Percentiles rank a stretch among this genome's conserved stretches.
phyloP scores from a whole-genome alignment of 2,797 vertebrate genomes.

The Enteromius fasciolatus region DNA sequence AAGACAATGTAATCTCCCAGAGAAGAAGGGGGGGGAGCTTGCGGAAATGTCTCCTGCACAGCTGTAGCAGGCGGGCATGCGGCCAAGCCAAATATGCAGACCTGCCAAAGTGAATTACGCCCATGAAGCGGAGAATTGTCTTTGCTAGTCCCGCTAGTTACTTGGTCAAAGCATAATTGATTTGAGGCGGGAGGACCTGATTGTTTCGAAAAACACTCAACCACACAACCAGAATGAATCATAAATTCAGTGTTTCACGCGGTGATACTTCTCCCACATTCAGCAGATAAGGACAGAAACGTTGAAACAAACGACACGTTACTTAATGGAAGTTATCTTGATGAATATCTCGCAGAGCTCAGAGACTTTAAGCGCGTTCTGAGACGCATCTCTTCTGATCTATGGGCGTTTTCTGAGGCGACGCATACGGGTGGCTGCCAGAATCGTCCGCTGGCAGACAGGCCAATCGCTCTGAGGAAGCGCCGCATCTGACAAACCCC shows the following conservation, averaged over 20 bases:
- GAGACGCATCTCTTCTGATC: conserved; percentile 56
- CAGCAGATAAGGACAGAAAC: conserved; percentile 24
- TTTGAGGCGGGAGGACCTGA: conserved; percentile 50
- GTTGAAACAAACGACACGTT: conserved; percentile 37
- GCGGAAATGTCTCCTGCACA: conserved; percentile 65
- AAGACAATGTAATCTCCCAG: conserved; percentile 55
- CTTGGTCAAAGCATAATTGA: conserved; percentile 58
- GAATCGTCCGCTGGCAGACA: conserved; percentile 41
- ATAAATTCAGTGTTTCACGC: conserved; percentile 41
- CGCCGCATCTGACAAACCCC: conserved; percentile 44
- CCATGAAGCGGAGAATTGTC: conserved; percentile 55
- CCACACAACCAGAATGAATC: conserved; percentile 40
- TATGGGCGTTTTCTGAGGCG: conserved; percentile 48
- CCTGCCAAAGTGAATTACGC: conserved; percentile 59
- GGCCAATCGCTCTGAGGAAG: conserved; percentile 46
- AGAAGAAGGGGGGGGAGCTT: conserved; percentile 68
- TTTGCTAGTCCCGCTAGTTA: conserved; percentile 54
- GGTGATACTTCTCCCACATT: conserved; percentile 22
- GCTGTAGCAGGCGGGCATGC: conserved; percentile 61
- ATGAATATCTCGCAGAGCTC: conserved; percentile 42
- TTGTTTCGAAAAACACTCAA: conserved; percentile 50
- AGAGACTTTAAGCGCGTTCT: conserved; percentile 37
- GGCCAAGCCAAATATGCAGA: conserved; percentile 57
- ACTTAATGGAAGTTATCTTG: conserved; percentile 53
- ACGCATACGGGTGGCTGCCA: conserved; percentile 47